Percentiles rank a stretch among this genome's conserved stretches.
phyloP scores from a whole-genome alignment of 2,113 vertebrate species.

The Haplotaxodon microlepis region DNA sequence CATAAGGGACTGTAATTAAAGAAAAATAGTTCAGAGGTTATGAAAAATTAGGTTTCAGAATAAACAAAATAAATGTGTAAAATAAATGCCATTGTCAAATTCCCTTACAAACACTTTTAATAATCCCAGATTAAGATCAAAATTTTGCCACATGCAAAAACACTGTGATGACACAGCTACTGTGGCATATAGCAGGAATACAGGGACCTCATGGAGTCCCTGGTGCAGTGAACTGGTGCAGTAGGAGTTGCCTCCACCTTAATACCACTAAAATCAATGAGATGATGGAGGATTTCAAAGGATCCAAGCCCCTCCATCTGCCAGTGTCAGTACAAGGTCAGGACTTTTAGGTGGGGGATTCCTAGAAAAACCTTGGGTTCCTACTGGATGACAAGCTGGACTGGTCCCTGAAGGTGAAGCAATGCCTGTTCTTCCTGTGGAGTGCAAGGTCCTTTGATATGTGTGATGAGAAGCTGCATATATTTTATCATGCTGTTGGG shows the following conservation, averaged over 20 bases:
- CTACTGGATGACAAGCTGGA: not conserved
- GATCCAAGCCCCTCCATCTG: not conserved
- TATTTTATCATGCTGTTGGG: not conserved
- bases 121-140: not conserved
- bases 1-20: not conserved
- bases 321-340: not conserved
- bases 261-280: not conserved
- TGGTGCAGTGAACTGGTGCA: not conserved
- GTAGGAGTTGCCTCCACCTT: not conserved
- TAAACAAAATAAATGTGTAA: not conserved
- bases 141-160: not conserved
- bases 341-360: not conserved
- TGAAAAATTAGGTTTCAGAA: not conserved
- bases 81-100: not conserved
- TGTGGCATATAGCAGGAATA: not conserved
- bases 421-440: not conserved
- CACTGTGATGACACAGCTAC: not conserved
- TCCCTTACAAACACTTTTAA: not conserved
- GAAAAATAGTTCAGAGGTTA: not conserved
- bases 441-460: not conserved
- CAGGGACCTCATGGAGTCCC: not conserved
- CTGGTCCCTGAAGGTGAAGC: not conserved
- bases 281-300: not conserved
- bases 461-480: not conserved
- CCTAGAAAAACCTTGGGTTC: not conserved